Conservation (phyloP, 1,140 invertebrate genomes). For the Cherax destructor region DNA sequence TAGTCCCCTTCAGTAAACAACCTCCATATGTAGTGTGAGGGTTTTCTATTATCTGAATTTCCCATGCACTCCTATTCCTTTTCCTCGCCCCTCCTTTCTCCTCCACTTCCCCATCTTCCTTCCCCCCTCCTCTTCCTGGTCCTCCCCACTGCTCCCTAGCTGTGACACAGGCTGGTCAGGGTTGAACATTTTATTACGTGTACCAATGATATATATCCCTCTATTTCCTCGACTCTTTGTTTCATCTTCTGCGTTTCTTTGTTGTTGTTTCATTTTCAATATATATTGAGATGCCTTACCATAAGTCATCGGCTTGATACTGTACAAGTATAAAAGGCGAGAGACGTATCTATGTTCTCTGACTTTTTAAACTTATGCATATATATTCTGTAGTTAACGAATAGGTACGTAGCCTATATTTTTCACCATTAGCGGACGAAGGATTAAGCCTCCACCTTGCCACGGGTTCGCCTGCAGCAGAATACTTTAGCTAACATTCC, state of each 20-base stretch:
- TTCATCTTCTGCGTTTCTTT: not conserved
- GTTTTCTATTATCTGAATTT: not conserved
- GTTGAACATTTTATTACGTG: slow-evolving; percentile 1
- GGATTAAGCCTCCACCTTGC: too few relatives aligned
- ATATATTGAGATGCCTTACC: too few relatives aligned
- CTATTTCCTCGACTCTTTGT: not conserved
- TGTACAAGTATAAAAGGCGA: too few relatives aligned
- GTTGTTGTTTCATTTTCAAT: not conserved
- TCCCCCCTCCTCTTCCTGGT: not conserved
- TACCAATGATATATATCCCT: slow-evolving; percentile 9
- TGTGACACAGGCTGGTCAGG: not conserved
- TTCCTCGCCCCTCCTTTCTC: not conserved
- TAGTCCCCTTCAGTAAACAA: not conserved
- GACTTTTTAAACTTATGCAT: too few relatives aligned
- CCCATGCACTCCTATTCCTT: not conserved
- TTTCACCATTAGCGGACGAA: too few relatives aligned
- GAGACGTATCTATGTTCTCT: too few relatives aligned
- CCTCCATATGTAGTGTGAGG: not conserved
- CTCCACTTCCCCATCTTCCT: not conserved
- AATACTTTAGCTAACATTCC: too few relatives aligned
- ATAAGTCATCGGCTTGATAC: too few relatives aligned
- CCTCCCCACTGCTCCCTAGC: not conserved
- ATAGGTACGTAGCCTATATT: too few relatives aligned
- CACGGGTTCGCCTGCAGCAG: too few relatives aligned
- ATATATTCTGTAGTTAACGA: too few relatives aligned